These are phyloP conservation scores for Prunella himalayana DNA, from an alignment of 2,113 vertebrate species.

Conservation along the genomic window DNA sequence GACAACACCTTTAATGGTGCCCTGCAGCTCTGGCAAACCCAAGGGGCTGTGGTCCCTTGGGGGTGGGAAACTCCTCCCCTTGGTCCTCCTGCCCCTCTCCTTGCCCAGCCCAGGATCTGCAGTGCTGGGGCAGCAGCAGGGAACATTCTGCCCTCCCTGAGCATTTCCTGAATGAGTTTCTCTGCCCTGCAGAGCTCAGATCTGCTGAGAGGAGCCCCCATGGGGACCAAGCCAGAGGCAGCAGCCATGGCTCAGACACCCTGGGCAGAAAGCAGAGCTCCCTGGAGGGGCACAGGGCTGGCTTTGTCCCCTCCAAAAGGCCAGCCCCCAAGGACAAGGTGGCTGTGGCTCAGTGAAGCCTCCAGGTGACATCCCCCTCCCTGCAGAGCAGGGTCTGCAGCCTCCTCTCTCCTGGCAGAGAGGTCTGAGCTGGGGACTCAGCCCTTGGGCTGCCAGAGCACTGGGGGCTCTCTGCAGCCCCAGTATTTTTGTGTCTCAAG, in stretches of 20 bases:
- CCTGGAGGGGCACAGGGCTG: not conserved
- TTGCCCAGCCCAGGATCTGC: not conserved
- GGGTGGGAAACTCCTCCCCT: not conserved
- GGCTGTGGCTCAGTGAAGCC: not conserved
- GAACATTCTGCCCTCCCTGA: not conserved
- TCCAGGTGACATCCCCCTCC: not conserved
- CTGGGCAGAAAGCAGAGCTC: not conserved
- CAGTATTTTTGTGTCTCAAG: not conserved
- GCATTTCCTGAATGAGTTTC: not conserved
- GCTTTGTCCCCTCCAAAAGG: not conserved
- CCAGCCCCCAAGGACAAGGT: not conserved
- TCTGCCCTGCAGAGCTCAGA: not conserved
- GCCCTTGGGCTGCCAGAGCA: not conserved
- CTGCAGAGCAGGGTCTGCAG: not conserved
- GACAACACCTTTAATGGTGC: not conserved
- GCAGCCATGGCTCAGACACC: not conserved
- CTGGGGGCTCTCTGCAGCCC: not conserved
- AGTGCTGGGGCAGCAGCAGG: not conserved
- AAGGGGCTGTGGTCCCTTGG: not conserved
- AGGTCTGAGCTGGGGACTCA: not conserved
- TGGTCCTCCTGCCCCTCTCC: not conserved
- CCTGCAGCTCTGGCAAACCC: not conserved
- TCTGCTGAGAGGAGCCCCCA: not conserved
- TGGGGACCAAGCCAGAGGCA: not conserved
- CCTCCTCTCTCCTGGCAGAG: not conserved